A percentile compares a stretch with the other conserved stretches of the same genome.
These are phyloP conservation scores for Rhea americana DNA, from an alignment of 2,113 vertebrate species.

Conservation along the genomic window DNA sequence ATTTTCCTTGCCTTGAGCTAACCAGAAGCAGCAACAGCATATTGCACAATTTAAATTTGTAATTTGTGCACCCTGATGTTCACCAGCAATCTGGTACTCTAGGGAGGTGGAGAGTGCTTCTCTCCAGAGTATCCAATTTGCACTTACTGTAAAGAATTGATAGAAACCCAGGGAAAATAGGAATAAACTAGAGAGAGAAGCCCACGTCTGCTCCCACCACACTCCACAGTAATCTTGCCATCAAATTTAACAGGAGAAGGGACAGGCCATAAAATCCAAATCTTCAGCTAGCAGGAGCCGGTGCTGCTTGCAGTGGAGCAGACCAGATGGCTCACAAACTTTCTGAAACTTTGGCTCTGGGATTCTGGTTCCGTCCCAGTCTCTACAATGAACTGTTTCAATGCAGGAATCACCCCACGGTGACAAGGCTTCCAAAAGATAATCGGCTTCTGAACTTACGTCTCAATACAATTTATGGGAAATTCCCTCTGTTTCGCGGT, in stretches of 20 bases:
- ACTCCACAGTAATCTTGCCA: background rate
- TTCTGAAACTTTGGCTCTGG: background rate
- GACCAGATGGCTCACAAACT: background rate
- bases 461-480: background rate
- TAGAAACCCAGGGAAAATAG: conserved; percentile 8
- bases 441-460: conserved; percentile 20
- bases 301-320: background rate
- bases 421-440: conserved; percentile 1
- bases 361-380: background rate
- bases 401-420: conserved; percentile 15
- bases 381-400: background rate
- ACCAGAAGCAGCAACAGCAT: conserved; percentile 34
- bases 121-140: conserved; percentile 23
- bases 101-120: background rate
- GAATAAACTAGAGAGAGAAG: background rate
- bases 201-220: background rate
- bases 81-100: conserved; percentile 3
- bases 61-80: background rate
- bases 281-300: background rate
- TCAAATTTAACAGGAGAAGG: background rate
- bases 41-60: conserved; percentile 23
- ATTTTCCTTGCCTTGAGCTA: conserved; percentile 51
- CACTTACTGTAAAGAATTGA: conserved; percentile 43
- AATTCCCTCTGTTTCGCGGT: background rate
- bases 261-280: background rate